A percentile compares a stretch with the other conserved stretches of the same genome.
These are phyloP conservation scores for Phania funesta DNA, from an alignment of 2,888 invertebrate species.

Conservation along the genomic window DNA sequence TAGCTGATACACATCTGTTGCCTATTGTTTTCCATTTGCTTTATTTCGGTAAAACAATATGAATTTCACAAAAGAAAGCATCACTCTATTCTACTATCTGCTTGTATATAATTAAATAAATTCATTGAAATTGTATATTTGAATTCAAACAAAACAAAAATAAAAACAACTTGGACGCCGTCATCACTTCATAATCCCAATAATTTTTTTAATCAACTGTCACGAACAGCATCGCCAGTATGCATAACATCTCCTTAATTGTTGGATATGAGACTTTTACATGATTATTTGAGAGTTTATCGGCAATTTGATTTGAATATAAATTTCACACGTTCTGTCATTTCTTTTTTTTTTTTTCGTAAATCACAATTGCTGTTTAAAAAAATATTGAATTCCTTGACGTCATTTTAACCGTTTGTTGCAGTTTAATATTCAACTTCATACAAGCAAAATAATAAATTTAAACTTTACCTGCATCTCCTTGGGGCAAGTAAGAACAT, in stretches of 20 bases:
- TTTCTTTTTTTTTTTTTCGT: no score
- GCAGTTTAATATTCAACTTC: no score
- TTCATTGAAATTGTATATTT: slow-evolving; percentile 41
- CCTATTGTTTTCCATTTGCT: no score
- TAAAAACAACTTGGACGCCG: background rate
- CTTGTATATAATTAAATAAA: slow-evolving; percentile 15
- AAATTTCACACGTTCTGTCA: slow-evolving; percentile 43
- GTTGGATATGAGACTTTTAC: slow-evolving; percentile 15
- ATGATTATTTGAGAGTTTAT: slow-evolving; percentile 15
- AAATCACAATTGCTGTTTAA: background rate
- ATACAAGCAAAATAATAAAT: no score
- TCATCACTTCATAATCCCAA: background rate
- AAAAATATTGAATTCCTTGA: slow-evolving; percentile 4
- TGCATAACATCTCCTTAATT: background rate
- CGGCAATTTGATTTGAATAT: background rate
- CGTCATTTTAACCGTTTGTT: no score
- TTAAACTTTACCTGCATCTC: background rate
- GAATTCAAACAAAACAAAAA: background rate
- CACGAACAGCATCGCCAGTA: background rate
- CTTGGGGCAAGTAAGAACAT: background rate
- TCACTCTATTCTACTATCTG: no score
- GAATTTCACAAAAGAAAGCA: no score
- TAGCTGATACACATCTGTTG: no score
- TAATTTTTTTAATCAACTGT: background rate
- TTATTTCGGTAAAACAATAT: no score